Evolutionary conservation across 2,888 invertebrate species (phyloP), one percentile per base, ranked within the genome.

Genomic region (Ectobius pallidus): DNA sequence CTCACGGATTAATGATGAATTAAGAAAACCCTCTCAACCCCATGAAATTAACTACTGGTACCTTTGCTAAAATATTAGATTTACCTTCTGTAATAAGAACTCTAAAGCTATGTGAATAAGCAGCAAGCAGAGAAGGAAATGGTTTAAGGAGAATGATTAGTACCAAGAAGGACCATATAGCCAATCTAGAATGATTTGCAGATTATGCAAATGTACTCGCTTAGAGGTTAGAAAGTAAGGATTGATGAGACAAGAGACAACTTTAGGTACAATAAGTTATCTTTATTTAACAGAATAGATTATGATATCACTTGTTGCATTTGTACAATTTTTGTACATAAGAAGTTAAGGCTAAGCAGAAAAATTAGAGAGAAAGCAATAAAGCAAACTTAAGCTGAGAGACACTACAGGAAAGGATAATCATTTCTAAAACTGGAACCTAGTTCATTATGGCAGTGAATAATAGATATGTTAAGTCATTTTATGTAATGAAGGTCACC

Each of bases 211-310:
- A n/a, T n/a, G n/a, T n/a, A n/a, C n/a, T n/a, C n/a, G n/a, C n/a
- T n/a, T n/a, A n/a, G n/a, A n/a, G n/a, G n/a, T n/a, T n/a, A n/a
- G n/a, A n/a, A n/a, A n/a, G n/a, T 7, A 34, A 70, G 39, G 42
- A 61, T 58, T 55, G n/a, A 39, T 71, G 49, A 65, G 22, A 39
- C 14, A 63, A 63, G 22, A 63, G 63, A 39, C 63, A 63, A 34
- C 63, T 55, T 22, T 55, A 3, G 30, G 14, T 55, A 22, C 22
- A 22, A 27, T 18, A 55, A 55, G 25, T 30, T 22, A 55, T 55
- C 55, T 55, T 55, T 55, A 55, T 55, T 55, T 27, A 55, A 55
- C 27, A 11, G 11, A 3, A 7, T 25, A 14, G 27, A 55, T 16
- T 14, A 49, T 49, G 9, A 27, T 25, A 55, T 55, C 55, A 55